Evolutionary conservation across 2,888 invertebrate genomes (phyloP), one percentile per base, ranked within the genome.

Genomic region (Microctonus hyperodae): DNA sequence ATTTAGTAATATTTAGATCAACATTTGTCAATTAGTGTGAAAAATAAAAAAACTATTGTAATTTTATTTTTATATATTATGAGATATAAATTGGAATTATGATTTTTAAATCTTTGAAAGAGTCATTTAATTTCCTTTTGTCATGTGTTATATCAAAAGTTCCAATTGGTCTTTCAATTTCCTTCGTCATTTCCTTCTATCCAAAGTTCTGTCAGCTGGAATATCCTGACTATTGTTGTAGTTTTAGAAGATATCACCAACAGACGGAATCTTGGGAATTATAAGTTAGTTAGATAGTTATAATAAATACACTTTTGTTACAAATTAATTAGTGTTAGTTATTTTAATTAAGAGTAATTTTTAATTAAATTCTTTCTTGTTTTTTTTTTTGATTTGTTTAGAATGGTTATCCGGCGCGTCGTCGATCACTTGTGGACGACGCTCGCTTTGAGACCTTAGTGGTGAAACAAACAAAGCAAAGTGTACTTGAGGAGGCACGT

Each of bases 391-490:
- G n/a, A n/a, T n/a, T n/a, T n/a, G n/a, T n/a, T n/a, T 88, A 98
- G 97, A 97, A 98, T 88, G 98, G 97, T 72, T 97, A 97, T 85
- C 95, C 96, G 77, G 95, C 97, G 71, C 91, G 97, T 80, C 92
- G 96, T 78, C 92, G 97, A 80, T 97, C 97, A 73, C 90, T 98
- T 72, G 98, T 98, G 64, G 98, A 97, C 81, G 98, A 98, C 86
- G 98, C 98, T 76, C 92, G 96, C 79, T 98, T 98, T 85, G 98
- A 98, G 85, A 96, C 95, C 71, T 88, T 95, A 81, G 95, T 97
- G 78, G 97, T 97, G 81, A 95, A 95, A 86, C 96, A 96, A 88
- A 95, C 93, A 83, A 95, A 96, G 85, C 94, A 95, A 87, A 93
- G 91, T 79, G 95, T 95, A 75, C 88, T 96, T 79, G 95, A 95